A percentile compares a stretch with the other conserved stretches of the same genome.
These are phyloP conservation scores for Drosophila kanapiae DNA, from an alignment of 1,140 invertebrate species.

Conservation along the genomic window DNA sequence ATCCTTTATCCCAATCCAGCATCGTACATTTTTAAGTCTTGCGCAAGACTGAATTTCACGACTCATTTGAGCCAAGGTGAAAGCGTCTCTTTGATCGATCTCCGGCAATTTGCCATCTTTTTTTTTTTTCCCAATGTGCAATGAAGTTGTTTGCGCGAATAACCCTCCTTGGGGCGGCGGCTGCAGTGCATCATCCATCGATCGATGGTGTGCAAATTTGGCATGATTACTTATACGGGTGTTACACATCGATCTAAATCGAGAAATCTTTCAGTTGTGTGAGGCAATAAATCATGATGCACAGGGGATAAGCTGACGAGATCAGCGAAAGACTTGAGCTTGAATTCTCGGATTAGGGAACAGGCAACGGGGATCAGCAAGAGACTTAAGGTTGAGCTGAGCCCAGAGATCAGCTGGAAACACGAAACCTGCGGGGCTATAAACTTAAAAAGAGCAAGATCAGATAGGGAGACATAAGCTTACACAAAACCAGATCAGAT, in stretches of 20 bases:
- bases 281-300: conserved; percentile 28
- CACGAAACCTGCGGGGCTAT: not conserved
- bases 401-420: not conserved
- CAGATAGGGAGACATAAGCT: no score
- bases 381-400: not conserved
- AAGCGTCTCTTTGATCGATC: conserved; percentile 57
- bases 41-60: conserved; percentile 59
- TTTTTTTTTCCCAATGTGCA: conserved; percentile 5
- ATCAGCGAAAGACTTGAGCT: conserved; percentile 21
- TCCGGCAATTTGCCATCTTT: conserved; percentile 39
- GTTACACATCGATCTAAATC: conserved; percentile 38
- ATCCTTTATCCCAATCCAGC: conserved; percentile 8
- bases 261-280: conserved; percentile 33
- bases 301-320: conserved; percentile 30
- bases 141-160: conserved; percentile 54
- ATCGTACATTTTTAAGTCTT: conserved; percentile 22
- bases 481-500: not conserved
- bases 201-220: conserved; percentile 48
- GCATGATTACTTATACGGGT: conserved; percentile 45
- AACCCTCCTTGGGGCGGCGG: conserved; percentile 22
- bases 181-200: conserved; percentile 16
- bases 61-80: conserved; percentile 62
- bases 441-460: conserved; percentile 3
- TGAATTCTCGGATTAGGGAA: conserved; percentile 2
- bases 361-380: not conserved